Evolutionary conservation across 2,888 invertebrate species (phyloP).

Genomic region (Sarcophaga caerulescens): DNA sequence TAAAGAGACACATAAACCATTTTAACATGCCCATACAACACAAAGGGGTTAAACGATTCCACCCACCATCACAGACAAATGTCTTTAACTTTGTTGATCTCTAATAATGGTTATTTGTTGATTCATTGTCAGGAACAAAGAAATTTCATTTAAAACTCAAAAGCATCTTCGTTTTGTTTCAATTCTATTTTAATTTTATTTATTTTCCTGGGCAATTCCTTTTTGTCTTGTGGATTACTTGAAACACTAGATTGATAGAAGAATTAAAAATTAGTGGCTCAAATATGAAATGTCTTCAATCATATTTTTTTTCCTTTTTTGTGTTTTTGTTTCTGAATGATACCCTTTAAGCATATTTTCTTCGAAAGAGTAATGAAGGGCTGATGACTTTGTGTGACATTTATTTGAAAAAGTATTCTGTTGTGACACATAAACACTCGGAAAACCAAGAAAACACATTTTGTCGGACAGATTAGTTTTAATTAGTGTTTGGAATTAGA

Average conservation of each 20-base stretch:
- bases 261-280: constrained; percentile 50
- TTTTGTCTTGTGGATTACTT: constrained; percentile 24
- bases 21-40: constrained; percentile 65
- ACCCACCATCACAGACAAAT: constrained; percentile 27
- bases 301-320: constrained; percentile 26
- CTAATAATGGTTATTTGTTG: constrained; percentile 56
- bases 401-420: constrained; percentile 68
- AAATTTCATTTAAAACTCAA: constrained; percentile 1
- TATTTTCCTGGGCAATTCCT: background rate
- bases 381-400: constrained; percentile 66
- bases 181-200: background rate
- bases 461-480: constrained; percentile 67
- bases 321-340: background rate
- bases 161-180: constrained; percentile 25
- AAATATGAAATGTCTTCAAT: constrained; percentile 59
- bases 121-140: constrained; percentile 50
- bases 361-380: constrained; percentile 16
- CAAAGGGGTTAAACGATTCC: constrained; percentile 70
- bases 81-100: constrained; percentile 49
- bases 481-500: constrained; percentile 62
- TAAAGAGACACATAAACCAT: background rate
- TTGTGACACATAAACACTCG: constrained; percentile 12
- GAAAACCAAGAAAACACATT: constrained; percentile 51
- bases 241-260: constrained; percentile 46
- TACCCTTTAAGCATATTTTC: constrained; percentile 28